These are phyloP conservation scores for Rhyacophila brunnea DNA, from an alignment of 1,140 invertebrate genomes.

Conservation along the genomic window DNA sequence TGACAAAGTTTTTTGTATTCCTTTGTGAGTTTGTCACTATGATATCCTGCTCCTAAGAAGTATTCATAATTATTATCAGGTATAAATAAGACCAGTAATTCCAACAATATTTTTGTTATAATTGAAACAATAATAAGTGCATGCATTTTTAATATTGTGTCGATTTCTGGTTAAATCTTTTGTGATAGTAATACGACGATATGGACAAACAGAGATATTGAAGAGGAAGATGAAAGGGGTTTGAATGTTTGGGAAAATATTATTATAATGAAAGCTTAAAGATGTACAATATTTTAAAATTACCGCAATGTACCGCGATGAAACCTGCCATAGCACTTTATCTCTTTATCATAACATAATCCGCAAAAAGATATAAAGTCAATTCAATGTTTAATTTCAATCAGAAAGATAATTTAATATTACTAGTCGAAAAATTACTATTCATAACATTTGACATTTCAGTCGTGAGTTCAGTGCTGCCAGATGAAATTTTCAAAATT, in stretches of 20 bases:
- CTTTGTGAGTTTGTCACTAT: constrained; percentile 49
- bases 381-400: no score
- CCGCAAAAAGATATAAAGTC: no score
- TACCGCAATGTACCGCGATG: constrained; percentile 52
- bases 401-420: no score
- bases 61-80: not conserved
- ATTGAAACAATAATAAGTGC: not conserved
- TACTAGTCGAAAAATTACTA: no score
- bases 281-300: constrained; percentile 16
- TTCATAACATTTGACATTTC: no score
- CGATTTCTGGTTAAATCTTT: no score
- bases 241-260: not conserved
- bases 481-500: no score
- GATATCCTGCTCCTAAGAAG: constrained; percentile 52
- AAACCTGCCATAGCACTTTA: constrained; percentile 48
- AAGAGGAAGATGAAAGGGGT: not conserved
- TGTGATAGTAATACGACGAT: no score
- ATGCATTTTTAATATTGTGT: no score
- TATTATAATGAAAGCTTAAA: not conserved
- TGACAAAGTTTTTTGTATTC: constrained; percentile 52
- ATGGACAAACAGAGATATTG: not conserved
- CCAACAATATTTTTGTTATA: not conserved
- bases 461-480: no score
- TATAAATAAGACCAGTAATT: not conserved
- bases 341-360: no score